Evolutionary conservation across 2,113 vertebrate species (phyloP).

Genomic region (Oreotrochilus melanogaster): DNA sequence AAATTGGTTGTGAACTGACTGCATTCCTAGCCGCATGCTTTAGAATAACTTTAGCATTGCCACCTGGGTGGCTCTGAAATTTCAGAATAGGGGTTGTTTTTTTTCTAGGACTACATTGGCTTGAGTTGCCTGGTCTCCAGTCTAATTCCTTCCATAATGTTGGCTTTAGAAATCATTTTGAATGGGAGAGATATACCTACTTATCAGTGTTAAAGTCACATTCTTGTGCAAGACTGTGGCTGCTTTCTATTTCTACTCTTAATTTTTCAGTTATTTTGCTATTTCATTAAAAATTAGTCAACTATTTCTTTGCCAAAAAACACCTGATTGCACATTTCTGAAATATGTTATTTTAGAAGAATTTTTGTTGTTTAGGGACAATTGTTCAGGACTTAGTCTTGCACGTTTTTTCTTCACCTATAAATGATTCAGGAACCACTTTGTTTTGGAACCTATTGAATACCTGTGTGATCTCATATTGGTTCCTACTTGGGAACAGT

Average conservation of each 20-base stretch:
- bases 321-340: not conserved
- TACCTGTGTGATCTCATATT: not conserved
- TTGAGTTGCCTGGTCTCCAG: not conserved
- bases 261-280: not conserved
- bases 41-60: not conserved
- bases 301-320: not conserved
- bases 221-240: not conserved
- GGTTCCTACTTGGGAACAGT: not conserved
- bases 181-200: not conserved
- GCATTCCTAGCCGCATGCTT: not conserved
- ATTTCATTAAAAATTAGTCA: not conserved
- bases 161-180: not conserved
- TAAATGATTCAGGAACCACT: not conserved
- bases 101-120: not conserved
- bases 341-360: not conserved
- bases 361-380: not conserved
- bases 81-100: not conserved
- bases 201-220: not conserved
- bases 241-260: not conserved
- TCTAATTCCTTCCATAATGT: not conserved
- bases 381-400: not conserved
- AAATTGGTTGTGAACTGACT: not conserved
- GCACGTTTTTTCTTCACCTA: not conserved
- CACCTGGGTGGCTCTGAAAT: not conserved
- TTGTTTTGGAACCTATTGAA: not conserved